These are phyloP conservation scores for Cottus gobio DNA, from an alignment of 2,113 vertebrate species.

Conservation along the genomic window DNA sequence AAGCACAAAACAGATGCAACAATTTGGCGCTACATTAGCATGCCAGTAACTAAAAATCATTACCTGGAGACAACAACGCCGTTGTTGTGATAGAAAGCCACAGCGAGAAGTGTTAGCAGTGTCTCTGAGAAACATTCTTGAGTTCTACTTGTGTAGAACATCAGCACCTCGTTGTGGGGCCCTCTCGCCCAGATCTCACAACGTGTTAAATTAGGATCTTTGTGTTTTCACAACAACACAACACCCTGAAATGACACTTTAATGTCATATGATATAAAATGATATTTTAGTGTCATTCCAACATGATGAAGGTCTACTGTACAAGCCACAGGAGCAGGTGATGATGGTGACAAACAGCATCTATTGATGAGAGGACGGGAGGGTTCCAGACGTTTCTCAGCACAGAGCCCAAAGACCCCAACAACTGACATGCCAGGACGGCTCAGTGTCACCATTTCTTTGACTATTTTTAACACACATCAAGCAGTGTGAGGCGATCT, in stretches of 20 bases:
- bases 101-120: background rate
- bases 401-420: conserved; percentile 25
- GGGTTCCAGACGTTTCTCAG: conserved; percentile 35
- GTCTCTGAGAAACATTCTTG: background rate
- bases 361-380: background rate
- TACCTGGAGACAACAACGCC: background rate
- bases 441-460: conserved; percentile 61
- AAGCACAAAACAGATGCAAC: background rate
- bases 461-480: conserved; percentile 61
- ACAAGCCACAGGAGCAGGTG: background rate
- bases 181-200: background rate
- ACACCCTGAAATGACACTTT: background rate
- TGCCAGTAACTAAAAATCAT: background rate
- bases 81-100: background rate
- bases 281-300: background rate
- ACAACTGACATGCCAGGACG: conserved; percentile 54
- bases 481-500: conserved; percentile 38
- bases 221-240: background rate
- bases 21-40: conserved; percentile 17
- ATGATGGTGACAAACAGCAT: conserved; percentile 24
- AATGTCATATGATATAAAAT: no score
- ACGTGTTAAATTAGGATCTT: background rate
- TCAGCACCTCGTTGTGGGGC: background rate
- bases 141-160: background rate
- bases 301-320: background rate